Evolutionary conservation across 2,888 invertebrate genomes (phyloP).

Genomic region (Pardosa pseudoannulata): DNA sequence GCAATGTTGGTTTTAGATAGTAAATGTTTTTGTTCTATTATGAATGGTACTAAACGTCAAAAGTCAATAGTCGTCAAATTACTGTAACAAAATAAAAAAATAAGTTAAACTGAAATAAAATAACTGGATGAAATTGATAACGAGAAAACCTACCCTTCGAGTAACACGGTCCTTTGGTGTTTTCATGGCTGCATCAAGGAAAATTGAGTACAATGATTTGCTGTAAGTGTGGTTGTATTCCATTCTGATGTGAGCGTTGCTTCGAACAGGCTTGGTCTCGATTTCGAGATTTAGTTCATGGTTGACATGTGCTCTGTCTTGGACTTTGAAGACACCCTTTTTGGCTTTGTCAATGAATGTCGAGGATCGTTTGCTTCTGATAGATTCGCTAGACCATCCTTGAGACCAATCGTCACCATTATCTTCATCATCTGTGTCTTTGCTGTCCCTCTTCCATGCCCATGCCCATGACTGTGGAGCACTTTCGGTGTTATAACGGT

Average conservation of each 20-base stretch:
- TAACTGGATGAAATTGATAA: no score
- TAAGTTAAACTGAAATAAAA: no score
- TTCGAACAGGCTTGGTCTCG: neutral
- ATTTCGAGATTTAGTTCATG: conserved; percentile 9
- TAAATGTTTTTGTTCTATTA: no score
- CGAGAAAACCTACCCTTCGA: neutral
- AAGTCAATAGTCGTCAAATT: no score
- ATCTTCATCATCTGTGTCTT: neutral
- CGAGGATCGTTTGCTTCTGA: neutral
- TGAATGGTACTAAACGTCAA: no score
- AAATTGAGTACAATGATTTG: neutral
- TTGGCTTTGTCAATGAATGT: neutral
- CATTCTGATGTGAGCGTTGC: neutral
- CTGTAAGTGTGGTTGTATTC: conserved; percentile 34
- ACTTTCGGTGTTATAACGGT: neutral
- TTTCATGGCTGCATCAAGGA: neutral
- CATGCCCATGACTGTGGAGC: neutral
- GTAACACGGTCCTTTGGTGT: neutral
- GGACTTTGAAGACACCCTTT: neutral
- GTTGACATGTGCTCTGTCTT: neutral
- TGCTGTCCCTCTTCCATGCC: neutral
- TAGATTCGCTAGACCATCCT: neutral
- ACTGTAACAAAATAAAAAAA: no score
- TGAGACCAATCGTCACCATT: conserved; percentile 8
- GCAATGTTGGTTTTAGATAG: no score